These are phyloP conservation scores for Desmodus rotundus DNA, from an alignment of 2,113 vertebrate genomes.

Conservation along the genomic window DNA sequence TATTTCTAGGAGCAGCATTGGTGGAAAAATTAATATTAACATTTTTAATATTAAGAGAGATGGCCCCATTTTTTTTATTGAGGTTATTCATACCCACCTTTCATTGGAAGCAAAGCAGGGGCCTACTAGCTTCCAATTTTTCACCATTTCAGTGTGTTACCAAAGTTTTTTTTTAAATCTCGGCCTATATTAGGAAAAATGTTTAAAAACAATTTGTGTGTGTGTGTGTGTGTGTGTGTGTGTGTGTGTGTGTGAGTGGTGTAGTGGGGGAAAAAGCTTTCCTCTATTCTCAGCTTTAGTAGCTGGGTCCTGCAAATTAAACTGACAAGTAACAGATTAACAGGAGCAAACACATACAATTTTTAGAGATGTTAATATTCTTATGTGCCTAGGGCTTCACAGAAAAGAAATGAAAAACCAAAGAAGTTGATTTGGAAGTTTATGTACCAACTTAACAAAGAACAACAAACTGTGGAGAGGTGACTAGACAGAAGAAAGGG, in stretches of 20 bases:
- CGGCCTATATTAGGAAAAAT: neutral
- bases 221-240: neutral
- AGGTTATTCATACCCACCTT: neutral
- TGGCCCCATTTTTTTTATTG: neutral
- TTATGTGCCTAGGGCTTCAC: neutral
- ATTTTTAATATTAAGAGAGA: conserved; percentile 12
- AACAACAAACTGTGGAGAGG: neutral
- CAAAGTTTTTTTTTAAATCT: neutral
- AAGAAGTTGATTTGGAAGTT: neutral
- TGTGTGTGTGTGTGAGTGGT: neutral
- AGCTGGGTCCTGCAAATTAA: neutral
- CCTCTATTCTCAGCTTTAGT: neutral
- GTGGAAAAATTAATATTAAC: neutral
- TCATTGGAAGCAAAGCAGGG: neutral
- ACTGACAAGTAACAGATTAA: neutral
- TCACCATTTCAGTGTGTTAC: neutral
- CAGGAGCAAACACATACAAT: neutral
- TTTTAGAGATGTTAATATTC: neutral
- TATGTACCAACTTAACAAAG: neutral
- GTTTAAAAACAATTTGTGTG: neutral
- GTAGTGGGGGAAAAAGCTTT: neutral
- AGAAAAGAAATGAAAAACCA: neutral
- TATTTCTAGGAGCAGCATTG: neutral
- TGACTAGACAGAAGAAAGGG: neutral
- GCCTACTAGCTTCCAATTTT: neutral